A percentile compares a stretch with the other conserved stretches of the same genome.
Evolutionary conservation across 1,140 invertebrate genomes (phyloP).

Genomic region (Sinella curviseta): DNA sequence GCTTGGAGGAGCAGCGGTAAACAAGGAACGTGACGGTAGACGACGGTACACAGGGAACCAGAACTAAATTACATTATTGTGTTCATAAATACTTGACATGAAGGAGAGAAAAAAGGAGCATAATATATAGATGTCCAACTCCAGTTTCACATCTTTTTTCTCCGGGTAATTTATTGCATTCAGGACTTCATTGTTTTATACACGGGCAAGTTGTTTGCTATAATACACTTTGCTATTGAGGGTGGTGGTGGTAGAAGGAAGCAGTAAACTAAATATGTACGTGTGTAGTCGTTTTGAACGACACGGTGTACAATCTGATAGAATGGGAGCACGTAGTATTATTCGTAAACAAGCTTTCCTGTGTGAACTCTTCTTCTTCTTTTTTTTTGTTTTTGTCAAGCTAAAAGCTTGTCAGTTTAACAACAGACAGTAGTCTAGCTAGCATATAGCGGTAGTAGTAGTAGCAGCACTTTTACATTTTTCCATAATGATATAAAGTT

Average conservation of each 20-base stretch:
- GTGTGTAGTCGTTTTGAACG: too few species aligned
- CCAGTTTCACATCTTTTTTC: background rate
- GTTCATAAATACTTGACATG: background rate
- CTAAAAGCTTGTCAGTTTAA: conserved; percentile 16
- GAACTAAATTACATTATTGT: background rate
- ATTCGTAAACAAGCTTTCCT: conserved; percentile 15
- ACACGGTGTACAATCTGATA: background rate
- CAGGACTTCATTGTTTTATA: conserved; percentile 11
- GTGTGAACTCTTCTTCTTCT: background rate
- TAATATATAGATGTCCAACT: background rate
- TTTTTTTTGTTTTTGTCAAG: conserved; percentile 1
- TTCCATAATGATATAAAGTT: too few species aligned
- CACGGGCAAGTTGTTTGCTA: background rate
- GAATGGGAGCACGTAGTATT: conserved; percentile 11
- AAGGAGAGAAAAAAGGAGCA: background rate
- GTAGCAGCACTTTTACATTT: background rate
- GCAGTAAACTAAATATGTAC: too few species aligned
- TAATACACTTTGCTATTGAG: background rate
- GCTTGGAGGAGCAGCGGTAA: too few species aligned
- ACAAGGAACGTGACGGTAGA: too few species aligned
- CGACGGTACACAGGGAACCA: too few species aligned
- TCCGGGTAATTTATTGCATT: conserved; percentile 9
- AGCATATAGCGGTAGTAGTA: background rate
- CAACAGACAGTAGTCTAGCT: background rate
- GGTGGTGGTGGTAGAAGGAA: background rate